phyloP scores from a whole-genome alignment of 2,113 vertebrate species.

The Centropristis striata region DNA sequence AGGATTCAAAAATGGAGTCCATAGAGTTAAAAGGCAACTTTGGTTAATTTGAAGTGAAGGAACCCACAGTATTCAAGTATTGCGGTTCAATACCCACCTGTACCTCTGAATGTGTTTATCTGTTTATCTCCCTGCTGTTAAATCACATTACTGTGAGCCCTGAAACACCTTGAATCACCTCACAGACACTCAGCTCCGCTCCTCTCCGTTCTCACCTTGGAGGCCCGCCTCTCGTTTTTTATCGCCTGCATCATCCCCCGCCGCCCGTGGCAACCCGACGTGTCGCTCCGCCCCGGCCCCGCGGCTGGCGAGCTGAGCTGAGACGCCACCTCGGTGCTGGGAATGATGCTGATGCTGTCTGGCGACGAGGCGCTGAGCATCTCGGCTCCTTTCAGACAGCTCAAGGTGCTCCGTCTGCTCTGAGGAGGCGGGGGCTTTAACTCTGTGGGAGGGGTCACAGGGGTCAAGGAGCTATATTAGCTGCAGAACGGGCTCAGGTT shows the following conservation, averaged over 20 bases:
- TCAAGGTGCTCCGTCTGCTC: constrained; percentile 88
- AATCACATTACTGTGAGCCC: background rate
- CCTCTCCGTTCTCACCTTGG: constrained; percentile 86
- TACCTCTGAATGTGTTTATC: background rate
- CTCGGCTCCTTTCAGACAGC: constrained; percentile 86
- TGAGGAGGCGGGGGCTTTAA: constrained; percentile 76
- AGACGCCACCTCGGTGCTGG: constrained; percentile 86
- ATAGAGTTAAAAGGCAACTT: too few relatives aligned
- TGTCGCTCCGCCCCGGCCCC: constrained; percentile 79
- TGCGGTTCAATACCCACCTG: background rate
- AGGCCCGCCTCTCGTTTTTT: constrained; percentile 96
- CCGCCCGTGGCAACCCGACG: constrained; percentile 84
- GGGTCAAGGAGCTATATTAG: background rate
- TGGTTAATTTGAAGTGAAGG: too few relatives aligned
- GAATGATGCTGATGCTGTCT: constrained; percentile 88
- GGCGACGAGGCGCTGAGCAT: constrained; percentile 71
- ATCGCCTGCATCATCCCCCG: constrained; percentile 99
- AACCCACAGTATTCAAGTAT: background rate
- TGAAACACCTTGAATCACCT: constrained; percentile 7
- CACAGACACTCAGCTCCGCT: background rate
- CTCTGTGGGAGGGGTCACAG: constrained; percentile 76
- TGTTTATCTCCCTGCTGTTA: background rate
- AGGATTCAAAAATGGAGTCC: too few relatives aligned
- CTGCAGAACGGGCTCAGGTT: background rate
- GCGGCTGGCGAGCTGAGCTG: constrained; percentile 89